Evolutionary conservation across 2,888 invertebrate species (phyloP), one percentile per base, ranked within the genome.

Genomic region (Pterostichus niger): DNA sequence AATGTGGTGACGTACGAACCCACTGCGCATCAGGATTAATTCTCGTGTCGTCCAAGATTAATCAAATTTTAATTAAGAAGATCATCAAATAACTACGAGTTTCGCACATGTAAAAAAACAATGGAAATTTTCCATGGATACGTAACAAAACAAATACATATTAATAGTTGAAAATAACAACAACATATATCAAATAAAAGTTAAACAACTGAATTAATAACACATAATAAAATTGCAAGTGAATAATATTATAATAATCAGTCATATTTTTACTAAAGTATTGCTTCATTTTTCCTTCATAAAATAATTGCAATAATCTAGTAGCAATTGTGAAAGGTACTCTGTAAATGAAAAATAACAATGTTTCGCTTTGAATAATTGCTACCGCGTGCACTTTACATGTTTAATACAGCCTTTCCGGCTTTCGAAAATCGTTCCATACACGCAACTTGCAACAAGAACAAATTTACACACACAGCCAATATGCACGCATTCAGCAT

Each of bases 351-450:
- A 35, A 35, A 64, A 13, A 13, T 64, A 33, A 35, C 33, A 33
- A 64, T 33, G 31, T 64, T 33, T 64, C 35, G 31, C 33, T 33
- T 64, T 64, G 35, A 64, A 64, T 35, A 64, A 64, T 64, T 64
- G 35, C 64, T 35, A 64, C 64, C 33, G 64, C 35, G 13, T 35
- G 64, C 35, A 64, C 13, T 64, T 64, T 59, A 59, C 59, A 59
- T 59, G 31, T 59, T 59, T 59, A 59, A 59, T 31, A 59, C 59
- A 11, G 31, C 31, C 64, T 33, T 64, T 64, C 64, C 64, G 33
- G 64, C 33, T 64, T 64, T 64, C 64, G 64, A 64, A 64, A 64
- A 64, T 64, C 33, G 13, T 61, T 61, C 31, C 31, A 64, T 64
- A 64, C 64, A 64, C 64, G 64, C 64, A 61, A 35, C 3, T 33